Percentiles rank a stretch among this genome's conserved stretches.
These are phyloP conservation scores for Eurytoma californica DNA, from an alignment of 2,888 invertebrate species.

Conservation along the genomic window DNA sequence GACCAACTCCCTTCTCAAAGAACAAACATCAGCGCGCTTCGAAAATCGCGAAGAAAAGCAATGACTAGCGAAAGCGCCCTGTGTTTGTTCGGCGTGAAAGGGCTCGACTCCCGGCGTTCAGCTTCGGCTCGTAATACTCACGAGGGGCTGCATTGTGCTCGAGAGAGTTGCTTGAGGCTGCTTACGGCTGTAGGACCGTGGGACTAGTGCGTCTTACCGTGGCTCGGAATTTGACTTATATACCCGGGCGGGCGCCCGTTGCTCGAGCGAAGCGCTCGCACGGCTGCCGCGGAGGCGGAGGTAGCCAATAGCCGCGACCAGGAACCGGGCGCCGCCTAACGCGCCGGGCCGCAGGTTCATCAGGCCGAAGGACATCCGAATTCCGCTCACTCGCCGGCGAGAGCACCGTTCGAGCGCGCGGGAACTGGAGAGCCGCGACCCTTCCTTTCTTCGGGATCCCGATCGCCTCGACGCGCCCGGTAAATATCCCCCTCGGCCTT, in stretches of 20 bases:
- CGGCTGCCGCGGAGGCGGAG: neutral
- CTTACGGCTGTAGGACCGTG: constrained; percentile 37
- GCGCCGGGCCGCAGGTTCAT: constrained; percentile 35
- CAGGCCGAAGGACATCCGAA: constrained; percentile 51
- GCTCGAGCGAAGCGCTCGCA: neutral
- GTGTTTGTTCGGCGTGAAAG: neutral
- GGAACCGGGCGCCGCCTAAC: constrained; percentile 17
- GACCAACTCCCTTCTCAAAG: neutral
- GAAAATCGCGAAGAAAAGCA: too few relatives aligned
- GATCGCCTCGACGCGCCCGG: neutral
- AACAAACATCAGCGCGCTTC: constrained; percentile 10
- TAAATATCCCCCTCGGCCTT: too few relatives aligned
- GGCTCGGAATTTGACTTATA: constrained; percentile 41
- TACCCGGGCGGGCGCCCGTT: constrained; percentile 11
- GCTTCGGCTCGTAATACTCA: constrained; percentile 31
- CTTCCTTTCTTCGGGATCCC: constrained; percentile 3
- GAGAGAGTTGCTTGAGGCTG: constrained; percentile 28
- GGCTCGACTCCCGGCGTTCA: neutral
- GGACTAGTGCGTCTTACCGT: constrained; percentile 26
- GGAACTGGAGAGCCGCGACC: constrained; percentile 1
- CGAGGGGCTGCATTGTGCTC: constrained; percentile 29
- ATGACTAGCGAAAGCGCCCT: too few relatives aligned
- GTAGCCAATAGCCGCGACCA: constrained; percentile 44
- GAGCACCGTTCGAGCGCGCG: neutral
- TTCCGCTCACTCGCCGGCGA: constrained; percentile 36